phyloP scores from a whole-genome alignment of 2,113 vertebrate species.

The Lontra canadensis region DNA sequence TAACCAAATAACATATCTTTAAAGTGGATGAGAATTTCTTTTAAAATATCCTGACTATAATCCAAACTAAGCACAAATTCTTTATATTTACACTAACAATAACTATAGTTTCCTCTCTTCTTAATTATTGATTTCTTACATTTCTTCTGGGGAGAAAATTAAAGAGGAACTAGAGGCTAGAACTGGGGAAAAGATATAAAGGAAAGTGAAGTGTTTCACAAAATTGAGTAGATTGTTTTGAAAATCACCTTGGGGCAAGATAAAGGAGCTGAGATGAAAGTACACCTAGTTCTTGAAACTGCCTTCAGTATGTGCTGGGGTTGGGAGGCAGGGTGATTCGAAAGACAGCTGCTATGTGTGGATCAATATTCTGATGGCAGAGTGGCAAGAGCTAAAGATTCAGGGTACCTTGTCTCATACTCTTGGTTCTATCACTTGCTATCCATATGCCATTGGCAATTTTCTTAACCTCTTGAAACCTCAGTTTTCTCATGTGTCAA shows the following conservation, averaged over 20 bases:
- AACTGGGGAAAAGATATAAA: not conserved
- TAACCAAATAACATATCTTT: not conserved
- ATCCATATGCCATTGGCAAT: not conserved
- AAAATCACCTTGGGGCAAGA: not conserved
- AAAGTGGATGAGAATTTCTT: not conserved
- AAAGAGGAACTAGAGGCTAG: not conserved
- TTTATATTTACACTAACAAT: not conserved
- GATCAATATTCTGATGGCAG: not conserved
- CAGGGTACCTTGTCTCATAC: not conserved
- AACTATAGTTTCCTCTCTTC: not conserved
- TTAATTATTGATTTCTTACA: not conserved
- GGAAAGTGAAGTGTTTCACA: not conserved
- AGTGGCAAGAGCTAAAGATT: not conserved
- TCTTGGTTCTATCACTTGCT: not conserved
- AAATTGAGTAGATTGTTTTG: not conserved
- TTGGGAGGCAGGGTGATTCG: fast-evolving
- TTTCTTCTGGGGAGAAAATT: slow-evolving; percentile 24
- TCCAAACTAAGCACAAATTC: not conserved
- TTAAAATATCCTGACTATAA: slow-evolving; percentile 1
- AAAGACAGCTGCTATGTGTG: not conserved
- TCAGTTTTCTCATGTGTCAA: not conserved
- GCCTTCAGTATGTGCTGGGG: fast-evolving
- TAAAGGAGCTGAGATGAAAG: not conserved
- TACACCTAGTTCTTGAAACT: not conserved
- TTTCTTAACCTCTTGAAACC: not conserved